Evolutionary conservation across 2,888 invertebrate genomes (phyloP), one percentile per base, ranked within the genome.

Genomic region (Tillus elongatus): DNA sequence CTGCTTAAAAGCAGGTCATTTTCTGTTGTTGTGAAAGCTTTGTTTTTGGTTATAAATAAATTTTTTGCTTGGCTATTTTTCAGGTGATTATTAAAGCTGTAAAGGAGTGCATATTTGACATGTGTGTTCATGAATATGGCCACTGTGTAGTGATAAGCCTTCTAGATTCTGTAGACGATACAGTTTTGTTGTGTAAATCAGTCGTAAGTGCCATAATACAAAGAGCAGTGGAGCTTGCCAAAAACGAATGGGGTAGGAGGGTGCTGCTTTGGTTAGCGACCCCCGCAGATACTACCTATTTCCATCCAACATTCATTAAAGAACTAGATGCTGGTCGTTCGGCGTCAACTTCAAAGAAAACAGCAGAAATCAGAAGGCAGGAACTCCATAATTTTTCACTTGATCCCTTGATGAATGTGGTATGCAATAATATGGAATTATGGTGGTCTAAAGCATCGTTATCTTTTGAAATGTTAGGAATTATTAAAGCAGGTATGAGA

Each of bases 101-200:
- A 13, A 95, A 95, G 60, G 84, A 85, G 42, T 82, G 89, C 57
- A 74, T 87, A 1, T 69, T 80, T 3, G 80, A 86, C 37, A 73
- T 92, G 6, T 81, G 84, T 35, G 77, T 76, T 43, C 92, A 95
- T 50, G 89, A 95, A 62, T 79, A 88, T 48, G 95, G 92, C 0
- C 85, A 92, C 61, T 68, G 83, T 15, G 75, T 88, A 13, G 66
- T 96, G 14, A 69, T 93, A 43, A 78, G 88, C 0, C 71, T 95
- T 44, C 78, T 95, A 47, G 95, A 96, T 61, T 72, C 78, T 0
- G 81, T 92, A 1, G 96, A 97, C 60, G 96, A 97, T 58, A 96
- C 95, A 0, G 86, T 88, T 36, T 71, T 95, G 0, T 73, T 93
- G 12, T 83, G 83, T 54, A 95, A 95, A 63, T 77, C 82, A 1